Evolutionary conservation across 1,140 invertebrate genomes (phyloP), one percentile per base, ranked within the genome.

Genomic region (Coenobita brevimanus): DNA sequence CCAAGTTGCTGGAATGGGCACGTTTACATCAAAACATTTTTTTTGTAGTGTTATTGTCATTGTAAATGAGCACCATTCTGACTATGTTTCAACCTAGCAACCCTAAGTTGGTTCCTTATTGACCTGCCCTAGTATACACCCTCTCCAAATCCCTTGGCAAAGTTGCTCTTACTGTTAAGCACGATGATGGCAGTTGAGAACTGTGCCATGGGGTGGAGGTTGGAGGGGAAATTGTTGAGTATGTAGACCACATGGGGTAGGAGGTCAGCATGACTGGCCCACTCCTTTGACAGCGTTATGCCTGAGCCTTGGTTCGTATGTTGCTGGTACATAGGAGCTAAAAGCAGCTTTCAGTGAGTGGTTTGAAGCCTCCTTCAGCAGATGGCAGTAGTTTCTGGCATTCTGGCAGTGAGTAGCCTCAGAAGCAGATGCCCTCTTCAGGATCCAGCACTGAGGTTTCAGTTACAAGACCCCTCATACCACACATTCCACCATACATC

Each of bases 191-290:
- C 98, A 43, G 97, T 96, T 64, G 96, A 96, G 91, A 99, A 97
- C 92, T 99, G 98, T 13, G 97, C 96, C 98, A 99, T 99, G 0
- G 98, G 98, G 92, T 99, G 98, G 36, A 99, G 93, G 89, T 95
- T 95, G 90, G 95, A 95, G n/a, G 98, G 98, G 93, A 99, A 97
- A 92, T 98, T 98, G 93, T 99, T 99, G 89, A 99, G 93, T 94
- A 99, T 96, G 36, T 96, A 97, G 15, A 98, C 97, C 43, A 99
- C 97, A 93, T 99, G 98, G 69, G 96, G 94, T 1, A 98, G 98
- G 4, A 99, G 94, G 92, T 95, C 96, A 92, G 97, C 97, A 90
- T 97, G 94, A 57, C 96, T 94, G 27, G 98, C 97, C 97, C 97
- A 99, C 92, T 98, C 97, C 92, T 96, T 95, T 30, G 97, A 98